Percentiles rank a stretch among this genome's conserved stretches.
These are phyloP conservation scores for Microtus richardsoni DNA, from an alignment of 2,113 vertebrate genomes.

Conservation along the genomic window DNA sequence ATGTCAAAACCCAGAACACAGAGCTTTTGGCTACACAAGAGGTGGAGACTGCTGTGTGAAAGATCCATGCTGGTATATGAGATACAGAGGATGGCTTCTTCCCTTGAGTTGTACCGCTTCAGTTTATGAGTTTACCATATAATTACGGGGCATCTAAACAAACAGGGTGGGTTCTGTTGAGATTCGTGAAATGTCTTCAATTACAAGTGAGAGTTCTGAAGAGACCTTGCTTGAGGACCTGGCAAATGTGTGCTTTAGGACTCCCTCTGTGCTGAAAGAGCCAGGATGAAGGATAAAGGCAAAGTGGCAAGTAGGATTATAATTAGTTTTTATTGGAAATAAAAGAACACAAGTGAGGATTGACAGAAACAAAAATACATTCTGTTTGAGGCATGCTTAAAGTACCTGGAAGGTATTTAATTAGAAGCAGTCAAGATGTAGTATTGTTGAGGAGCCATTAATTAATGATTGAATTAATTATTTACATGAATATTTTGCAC, in stretches of 20 bases:
- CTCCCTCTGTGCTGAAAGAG: background rate
- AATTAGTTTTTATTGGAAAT: conserved; percentile 48
- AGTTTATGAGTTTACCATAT: background rate
- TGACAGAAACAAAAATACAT: background rate
- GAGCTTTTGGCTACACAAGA: background rate
- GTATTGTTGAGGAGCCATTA: background rate
- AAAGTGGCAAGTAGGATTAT: background rate
- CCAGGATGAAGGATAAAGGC: background rate
- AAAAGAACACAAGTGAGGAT: background rate
- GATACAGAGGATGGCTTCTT: background rate
- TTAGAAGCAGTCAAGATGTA: conserved; percentile 38
- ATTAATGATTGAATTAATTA: conserved; percentile 12
- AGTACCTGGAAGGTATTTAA: background rate
- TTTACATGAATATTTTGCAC: conserved; percentile 35
- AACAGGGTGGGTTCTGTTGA: background rate
- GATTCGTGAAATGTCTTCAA: background rate
- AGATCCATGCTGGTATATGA: background rate
- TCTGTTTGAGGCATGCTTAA: conserved; percentile 30
- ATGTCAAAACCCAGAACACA: background rate
- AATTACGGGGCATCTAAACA: background rate
- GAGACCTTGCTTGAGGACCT: background rate
- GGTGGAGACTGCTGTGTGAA: background rate
- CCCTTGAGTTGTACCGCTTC: background rate
- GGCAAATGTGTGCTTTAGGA: background rate
- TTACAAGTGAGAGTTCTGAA: background rate